Evolutionary conservation across 1,140 invertebrate genomes (phyloP).

Genomic region (Bombus soroeensis): DNA sequence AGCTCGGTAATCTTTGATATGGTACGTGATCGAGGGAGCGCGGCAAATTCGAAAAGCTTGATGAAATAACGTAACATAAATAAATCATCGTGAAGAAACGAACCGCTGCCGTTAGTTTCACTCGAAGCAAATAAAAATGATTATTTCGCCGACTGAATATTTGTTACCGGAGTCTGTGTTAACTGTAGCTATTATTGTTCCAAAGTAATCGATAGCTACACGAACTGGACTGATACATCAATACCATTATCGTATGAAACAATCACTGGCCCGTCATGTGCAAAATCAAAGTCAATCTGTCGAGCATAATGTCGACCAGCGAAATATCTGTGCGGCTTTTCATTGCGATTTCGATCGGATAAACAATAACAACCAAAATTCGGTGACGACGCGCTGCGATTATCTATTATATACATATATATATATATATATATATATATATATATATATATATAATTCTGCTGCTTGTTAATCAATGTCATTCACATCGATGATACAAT

Average conservation of each 20-base stretch:
- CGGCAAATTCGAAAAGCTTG: too few relatives aligned
- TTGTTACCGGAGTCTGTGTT: background rate
- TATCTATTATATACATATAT: background rate
- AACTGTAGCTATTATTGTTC: background rate
- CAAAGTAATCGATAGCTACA: slow-evolving; percentile 40
- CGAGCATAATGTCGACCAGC: slow-evolving; percentile 39
- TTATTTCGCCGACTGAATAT: background rate
- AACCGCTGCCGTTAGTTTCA: too few relatives aligned
- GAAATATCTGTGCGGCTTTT: slow-evolving; percentile 37
- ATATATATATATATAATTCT: too few relatives aligned
- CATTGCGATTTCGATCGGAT: background rate
- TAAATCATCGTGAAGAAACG: background rate
- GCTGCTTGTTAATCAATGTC: background rate
- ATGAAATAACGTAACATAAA: background rate
- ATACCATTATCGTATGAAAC: slow-evolving; percentile 28
- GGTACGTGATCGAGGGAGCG: too few relatives aligned
- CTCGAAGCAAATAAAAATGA: background rate
- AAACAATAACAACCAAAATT: background rate
- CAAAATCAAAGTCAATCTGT: slow-evolving; percentile 50
- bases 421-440: too few relatives aligned
- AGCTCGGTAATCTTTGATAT: background rate
- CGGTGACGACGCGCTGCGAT: background rate
- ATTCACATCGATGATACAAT: background rate
- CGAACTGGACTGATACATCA: slow-evolving; percentile 17
- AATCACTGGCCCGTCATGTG: slow-evolving; percentile 29